Conservation (phyloP, 2,113 vertebrate genomes). For the Phasianus colchicus region DNA sequence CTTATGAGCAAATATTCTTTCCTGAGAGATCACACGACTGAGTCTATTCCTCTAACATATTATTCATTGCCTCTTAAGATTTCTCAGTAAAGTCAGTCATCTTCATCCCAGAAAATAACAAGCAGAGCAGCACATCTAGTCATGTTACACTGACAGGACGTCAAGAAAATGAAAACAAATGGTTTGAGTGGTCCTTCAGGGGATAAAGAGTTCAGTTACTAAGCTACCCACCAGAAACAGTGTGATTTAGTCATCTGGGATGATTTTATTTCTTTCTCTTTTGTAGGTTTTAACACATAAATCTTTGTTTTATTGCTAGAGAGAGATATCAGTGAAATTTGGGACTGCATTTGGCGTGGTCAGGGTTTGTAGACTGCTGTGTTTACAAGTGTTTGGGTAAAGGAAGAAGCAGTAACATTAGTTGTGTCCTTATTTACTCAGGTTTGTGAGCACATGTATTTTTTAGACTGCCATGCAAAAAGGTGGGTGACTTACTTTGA, state of each 20-base stretch:
- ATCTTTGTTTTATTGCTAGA: constrained; percentile 56
- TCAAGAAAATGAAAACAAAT: constrained; percentile 80
- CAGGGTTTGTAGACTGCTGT: constrained; percentile 28
- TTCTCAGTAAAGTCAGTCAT: constrained; percentile 26
- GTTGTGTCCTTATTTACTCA: neutral
- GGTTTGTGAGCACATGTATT: neutral
- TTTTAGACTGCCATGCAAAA: neutral
- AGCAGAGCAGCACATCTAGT: constrained; percentile 48
- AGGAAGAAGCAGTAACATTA: constrained; percentile 57
- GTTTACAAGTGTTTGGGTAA: constrained; percentile 33
- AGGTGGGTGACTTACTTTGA: neutral
- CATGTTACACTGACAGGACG: constrained; percentile 63
- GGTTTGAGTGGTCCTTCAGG: constrained; percentile 59
- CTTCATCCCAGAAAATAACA: constrained; percentile 53
- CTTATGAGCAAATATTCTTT: neutral
- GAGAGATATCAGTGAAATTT: constrained; percentile 50
- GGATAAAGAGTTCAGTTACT: constrained; percentile 73
- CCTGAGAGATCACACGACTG: neutral
- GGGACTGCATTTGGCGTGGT: constrained; percentile 23
- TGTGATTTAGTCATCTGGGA: constrained; percentile 63
- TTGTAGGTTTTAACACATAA: constrained; percentile 41
- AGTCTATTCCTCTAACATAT: neutral
- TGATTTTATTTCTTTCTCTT: constrained; percentile 71
- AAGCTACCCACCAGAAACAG: constrained; percentile 67
- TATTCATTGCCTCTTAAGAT: constrained; percentile 40